Base-by-base conservation (phyloP, 2,888 invertebrate genomes). In the Ormyrus labotus region DNA sequence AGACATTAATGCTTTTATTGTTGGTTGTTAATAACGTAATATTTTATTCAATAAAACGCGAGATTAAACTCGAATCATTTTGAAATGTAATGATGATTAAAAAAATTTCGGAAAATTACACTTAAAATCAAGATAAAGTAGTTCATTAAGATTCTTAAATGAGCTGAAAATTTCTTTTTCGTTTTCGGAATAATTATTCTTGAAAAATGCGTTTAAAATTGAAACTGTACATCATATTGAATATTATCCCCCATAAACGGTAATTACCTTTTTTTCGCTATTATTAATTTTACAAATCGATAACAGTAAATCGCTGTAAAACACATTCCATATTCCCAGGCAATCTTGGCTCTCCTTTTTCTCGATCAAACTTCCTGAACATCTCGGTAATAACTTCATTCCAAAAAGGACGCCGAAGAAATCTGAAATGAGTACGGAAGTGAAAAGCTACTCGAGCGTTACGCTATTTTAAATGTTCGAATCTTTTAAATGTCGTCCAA, bases 391-490 rank as follows among this genome's bases (percentile, higher is more conserved):
- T 72, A 13, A 10, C 13, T 45, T 55, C 0, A 34, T 57, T 48
- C 58, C 11, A 50, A 58, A 72, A 45, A 45, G 13, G 19, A 19
- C 11, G 60, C 34, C 34, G 70, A 72, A 65, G 6, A 58, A 68
- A 57, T 13, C 51, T 53, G 34, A 69, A 63, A 74, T 69, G 48
- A 61, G 50, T 69, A 64, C 19, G 11, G 51, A 71, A 74, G 74
- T 47, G 69, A 74, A 71, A 65, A 73, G 57, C 64, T 34, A 64
- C n/a, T 67, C 53, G 10, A 51, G 75, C 80, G 64, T 75, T 65
- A 75, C 70, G 75, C 71, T 70, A 70, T 75, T 71, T 60, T 60
- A 70, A 67, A 78, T 73, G 60, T 68, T 78, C n/a, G n/a, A 57
- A 63, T 55, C 55, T 13, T 61, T 55, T 34, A 45, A 34, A 47